Evolutionary conservation across 2,113 vertebrate species (phyloP).

Genomic region (Sarotherodon lohbergeri): DNA sequence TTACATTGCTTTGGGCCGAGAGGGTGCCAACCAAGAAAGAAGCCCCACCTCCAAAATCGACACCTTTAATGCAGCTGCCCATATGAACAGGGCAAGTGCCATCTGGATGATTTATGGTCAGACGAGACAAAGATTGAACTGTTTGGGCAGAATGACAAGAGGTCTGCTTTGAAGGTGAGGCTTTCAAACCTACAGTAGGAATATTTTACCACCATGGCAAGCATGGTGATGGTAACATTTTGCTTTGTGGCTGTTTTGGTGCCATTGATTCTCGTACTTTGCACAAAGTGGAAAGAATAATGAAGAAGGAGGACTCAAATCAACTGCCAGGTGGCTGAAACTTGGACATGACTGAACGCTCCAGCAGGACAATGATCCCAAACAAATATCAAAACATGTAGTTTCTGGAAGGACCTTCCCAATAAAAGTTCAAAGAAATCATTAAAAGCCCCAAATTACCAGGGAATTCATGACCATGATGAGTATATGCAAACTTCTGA

Average conservation of each 20-base stretch:
- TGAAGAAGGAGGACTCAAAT: not conserved
- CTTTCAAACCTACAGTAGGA: not conserved
- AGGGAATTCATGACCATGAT: not conserved
- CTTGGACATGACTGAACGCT: not conserved
- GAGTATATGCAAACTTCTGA: not conserved
- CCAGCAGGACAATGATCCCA: not conserved
- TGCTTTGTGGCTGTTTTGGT: not conserved
- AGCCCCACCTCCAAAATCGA: not conserved
- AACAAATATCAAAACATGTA: not conserved
- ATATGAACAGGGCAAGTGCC: not conserved
- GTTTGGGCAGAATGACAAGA: not conserved
- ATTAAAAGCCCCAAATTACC: not conserved
- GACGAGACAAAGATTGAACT: not conserved
- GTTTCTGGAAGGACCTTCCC: fast-evolving
- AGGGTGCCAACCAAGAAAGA: not conserved
- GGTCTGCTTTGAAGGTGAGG: not conserved
- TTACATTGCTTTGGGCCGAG: fast-evolving
- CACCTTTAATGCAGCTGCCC: not conserved
- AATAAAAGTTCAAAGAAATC: not conserved
- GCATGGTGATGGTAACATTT: not conserved
- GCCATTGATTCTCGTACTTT: not conserved
- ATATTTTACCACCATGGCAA: not conserved
- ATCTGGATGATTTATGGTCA: not conserved
- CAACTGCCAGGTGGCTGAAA: not conserved
- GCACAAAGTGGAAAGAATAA: not conserved